Evolutionary conservation across 2,888 invertebrate species (phyloP).

Genomic region (Notodromas monacha): DNA sequence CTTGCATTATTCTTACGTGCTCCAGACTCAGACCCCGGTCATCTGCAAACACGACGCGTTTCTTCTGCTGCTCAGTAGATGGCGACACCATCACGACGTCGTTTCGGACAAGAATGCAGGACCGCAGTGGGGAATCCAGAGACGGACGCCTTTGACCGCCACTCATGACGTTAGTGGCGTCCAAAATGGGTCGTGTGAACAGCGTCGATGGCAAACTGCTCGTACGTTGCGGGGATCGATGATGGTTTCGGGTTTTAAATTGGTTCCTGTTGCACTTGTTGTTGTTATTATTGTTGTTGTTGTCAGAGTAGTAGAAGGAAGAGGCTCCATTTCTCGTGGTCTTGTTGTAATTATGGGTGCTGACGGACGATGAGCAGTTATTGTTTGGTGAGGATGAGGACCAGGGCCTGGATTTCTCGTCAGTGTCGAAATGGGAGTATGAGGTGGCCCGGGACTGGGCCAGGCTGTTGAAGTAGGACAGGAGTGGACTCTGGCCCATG

Average conservation of each 20-base stretch:
- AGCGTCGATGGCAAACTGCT: too few species aligned
- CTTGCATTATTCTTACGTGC: constrained; percentile 44
- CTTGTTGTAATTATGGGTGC: not conserved
- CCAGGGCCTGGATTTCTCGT: constrained; percentile 5
- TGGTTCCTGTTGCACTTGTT: constrained; percentile 13
- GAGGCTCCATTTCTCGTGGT: constrained; percentile 12
- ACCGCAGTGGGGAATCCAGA: too few species aligned
- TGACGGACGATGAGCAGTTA: not conserved
- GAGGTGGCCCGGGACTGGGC: too few species aligned
- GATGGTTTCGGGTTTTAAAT: constrained; percentile 11
- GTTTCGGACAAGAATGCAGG: not conserved
- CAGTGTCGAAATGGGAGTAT: constrained; percentile 5
- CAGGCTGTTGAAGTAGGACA: not conserved
- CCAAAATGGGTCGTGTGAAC: too few species aligned
- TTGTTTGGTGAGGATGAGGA: not conserved
- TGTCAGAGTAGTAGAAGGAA: too few species aligned
- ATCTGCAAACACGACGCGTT: constrained; percentile 64
- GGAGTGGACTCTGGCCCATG: constrained; percentile 20
- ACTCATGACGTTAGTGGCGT: too few species aligned
- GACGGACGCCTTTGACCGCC: too few species aligned
- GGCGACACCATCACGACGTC: constrained; percentile 8
- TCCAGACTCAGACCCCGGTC: constrained; percentile 47
- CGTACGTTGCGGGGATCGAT: too few species aligned
- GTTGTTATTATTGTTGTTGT: too few species aligned
- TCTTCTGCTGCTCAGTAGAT: constrained; percentile 23